Evolutionary conservation across 2,113 vertebrate genomes (phyloP).

Genomic region (Saccopteryx bilineata): DNA sequence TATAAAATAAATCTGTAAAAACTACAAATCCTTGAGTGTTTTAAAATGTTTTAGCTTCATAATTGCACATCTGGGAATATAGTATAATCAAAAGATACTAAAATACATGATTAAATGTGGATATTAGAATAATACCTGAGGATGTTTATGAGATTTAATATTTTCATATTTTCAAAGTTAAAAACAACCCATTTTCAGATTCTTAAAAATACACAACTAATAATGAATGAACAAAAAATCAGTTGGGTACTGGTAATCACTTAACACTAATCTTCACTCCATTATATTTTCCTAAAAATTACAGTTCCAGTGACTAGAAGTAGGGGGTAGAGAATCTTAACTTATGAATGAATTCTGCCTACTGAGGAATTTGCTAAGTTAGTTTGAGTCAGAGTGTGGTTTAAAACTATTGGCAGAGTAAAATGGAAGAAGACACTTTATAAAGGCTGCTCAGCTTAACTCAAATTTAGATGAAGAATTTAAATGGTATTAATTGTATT

Average conservation of each 20-base stretch:
- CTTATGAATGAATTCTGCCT: slow-evolving; percentile 44
- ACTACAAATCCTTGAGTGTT: slow-evolving; percentile 34
- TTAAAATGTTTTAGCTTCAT: not conserved
- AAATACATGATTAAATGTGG: not conserved
- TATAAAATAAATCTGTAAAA: slow-evolving; percentile 58
- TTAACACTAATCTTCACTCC: not conserved
- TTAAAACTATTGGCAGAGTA: slow-evolving; percentile 43
- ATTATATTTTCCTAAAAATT: slow-evolving; percentile 45
- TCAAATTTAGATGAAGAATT: not conserved
- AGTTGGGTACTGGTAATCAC: not conserved
- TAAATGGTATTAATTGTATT: slow-evolving; percentile 26
- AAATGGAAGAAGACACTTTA: slow-evolving; percentile 38
- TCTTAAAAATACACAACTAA: not conserved
- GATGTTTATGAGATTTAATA: slow-evolving; percentile 31
- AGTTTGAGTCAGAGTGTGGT: not conserved
- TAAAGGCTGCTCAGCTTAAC: slow-evolving; percentile 15
- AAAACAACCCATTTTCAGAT: slow-evolving; percentile 29
- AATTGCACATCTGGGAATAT: not conserved
- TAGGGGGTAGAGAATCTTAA: slow-evolving; percentile 2
- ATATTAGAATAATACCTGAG: not conserved
- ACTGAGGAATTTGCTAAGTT: slow-evolving; percentile 48
- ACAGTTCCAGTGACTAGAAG: not conserved
- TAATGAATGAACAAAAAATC: slow-evolving; percentile 15
- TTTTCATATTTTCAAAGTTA: slow-evolving; percentile 63
- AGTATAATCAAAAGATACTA: slow-evolving; percentile 4